phyloP scores from a whole-genome alignment of 2,888 invertebrate genomes.

The Apantesis nais region DNA sequence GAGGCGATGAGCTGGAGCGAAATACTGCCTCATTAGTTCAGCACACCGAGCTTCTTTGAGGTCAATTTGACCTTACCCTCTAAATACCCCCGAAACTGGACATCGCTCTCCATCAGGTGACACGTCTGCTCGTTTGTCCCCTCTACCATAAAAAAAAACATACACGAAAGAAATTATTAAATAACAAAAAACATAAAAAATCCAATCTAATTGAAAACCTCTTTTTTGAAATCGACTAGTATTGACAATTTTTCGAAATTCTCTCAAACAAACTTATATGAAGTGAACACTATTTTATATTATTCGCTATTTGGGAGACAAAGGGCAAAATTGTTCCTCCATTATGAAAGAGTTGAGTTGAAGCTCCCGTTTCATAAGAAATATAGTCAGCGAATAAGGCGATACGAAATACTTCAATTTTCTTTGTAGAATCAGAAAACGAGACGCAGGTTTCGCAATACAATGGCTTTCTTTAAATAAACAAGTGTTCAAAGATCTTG shows the following conservation, averaged over 20 bases:
- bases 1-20: too few relatives aligned
- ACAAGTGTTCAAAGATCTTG: conserved; percentile 2
- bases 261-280: not conserved
- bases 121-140: too few relatives aligned
- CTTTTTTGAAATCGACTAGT: not conserved
- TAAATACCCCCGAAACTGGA: too few relatives aligned
- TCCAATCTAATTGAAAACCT: not conserved
- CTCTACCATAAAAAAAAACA: too few relatives aligned
- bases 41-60: too few relatives aligned
- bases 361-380: conserved; percentile 6
- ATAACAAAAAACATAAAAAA: not conserved
- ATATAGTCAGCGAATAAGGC: conserved; percentile 5
- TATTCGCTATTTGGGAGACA: conserved; percentile 54
- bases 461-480: conserved; percentile 7
- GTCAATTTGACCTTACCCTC: too few relatives aligned
- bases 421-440: conserved; percentile 15
- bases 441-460: conserved; percentile 3
- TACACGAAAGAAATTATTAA: too few relatives aligned
- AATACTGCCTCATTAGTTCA: too few relatives aligned
- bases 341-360: conserved; percentile 29
- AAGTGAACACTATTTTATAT: conserved; percentile 50
- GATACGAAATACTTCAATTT: conserved; percentile 8
- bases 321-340: conserved; percentile 52
- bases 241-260: not conserved
- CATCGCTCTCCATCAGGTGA: too few relatives aligned